Conservation (phyloP, 2,113 vertebrate genomes). For the Tachysurus vachellii region DNA sequence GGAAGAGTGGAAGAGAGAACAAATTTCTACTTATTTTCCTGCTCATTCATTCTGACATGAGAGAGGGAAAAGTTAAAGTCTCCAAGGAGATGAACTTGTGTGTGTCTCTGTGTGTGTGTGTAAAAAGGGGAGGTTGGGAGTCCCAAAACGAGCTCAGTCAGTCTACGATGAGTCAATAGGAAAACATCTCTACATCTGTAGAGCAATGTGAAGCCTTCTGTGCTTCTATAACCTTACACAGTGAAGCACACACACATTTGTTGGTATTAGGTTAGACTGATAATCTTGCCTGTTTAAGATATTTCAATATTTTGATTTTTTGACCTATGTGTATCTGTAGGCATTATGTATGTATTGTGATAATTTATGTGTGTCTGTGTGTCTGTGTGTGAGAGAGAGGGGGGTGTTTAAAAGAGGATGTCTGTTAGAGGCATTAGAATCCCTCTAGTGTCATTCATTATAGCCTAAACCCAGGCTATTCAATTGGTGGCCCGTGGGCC, state of each 20-base stretch:
- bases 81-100: neutral
- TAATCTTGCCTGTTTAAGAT: neutral
- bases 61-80: neutral
- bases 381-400: neutral
- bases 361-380: slow-evolving; percentile 26
- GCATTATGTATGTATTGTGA: slow-evolving; percentile 6
- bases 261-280: neutral
- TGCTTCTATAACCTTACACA: slow-evolving; percentile 10
- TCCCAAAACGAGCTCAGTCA: slow-evolving; percentile 40
- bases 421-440: slow-evolving; percentile 44
- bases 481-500: too few species aligned
- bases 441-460: slow-evolving; percentile 35
- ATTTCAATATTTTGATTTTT: neutral
- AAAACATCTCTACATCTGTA: slow-evolving; percentile 51
- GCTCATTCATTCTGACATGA: slow-evolving; percentile 1
- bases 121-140: slow-evolving; percentile 54
- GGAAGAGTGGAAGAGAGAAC: neutral
- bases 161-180: slow-evolving; percentile 56
- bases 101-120: neutral
- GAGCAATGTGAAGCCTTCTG: neutral
- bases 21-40: neutral
- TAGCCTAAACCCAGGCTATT: neutral
- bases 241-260: slow-evolving; percentile 8
- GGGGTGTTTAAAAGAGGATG: slow-evolving; percentile 26
- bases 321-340: neutral